Percentiles rank a stretch among this genome's conserved stretches.
Conservation (phyloP, 2,113 vertebrate species). For the Gnathonemus echidnorhynchus region DNA sequence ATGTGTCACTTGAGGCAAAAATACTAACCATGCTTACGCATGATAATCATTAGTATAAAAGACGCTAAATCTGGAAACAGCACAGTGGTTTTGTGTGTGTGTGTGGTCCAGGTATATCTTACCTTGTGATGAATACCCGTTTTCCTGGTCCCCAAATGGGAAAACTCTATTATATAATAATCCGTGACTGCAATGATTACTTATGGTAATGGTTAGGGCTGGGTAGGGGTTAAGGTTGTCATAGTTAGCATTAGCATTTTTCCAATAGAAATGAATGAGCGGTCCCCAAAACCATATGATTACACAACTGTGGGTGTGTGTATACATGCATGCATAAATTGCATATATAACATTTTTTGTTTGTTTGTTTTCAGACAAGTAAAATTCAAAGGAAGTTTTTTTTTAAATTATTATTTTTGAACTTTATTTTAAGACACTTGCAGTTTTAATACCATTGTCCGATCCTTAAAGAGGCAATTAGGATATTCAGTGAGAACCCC, state of each 20-base stretch:
- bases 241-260: too few relatives aligned
- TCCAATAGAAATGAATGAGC: too few relatives aligned
- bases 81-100: neutral
- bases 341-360: neutral
- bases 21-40: neutral
- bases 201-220: too few relatives aligned
- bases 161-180: too few relatives aligned
- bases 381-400: neutral
- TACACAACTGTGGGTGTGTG: too few relatives aligned
- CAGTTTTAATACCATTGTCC: neutral
- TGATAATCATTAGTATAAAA: neutral
- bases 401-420: neutral
- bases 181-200: too few relatives aligned
- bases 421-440: neutral
- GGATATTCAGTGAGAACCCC: neutral
- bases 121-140: too few relatives aligned
- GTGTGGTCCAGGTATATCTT: too few relatives aligned
- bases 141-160: too few relatives aligned
- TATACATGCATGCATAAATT: too few relatives aligned
- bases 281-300: too few relatives aligned
- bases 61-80: neutral
- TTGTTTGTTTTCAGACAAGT: neutral
- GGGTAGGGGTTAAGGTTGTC: too few relatives aligned
- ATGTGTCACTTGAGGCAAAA: neutral
- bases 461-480: neutral